Evolutionary conservation across 2,888 invertebrate species (phyloP), one percentile per base, ranked within the genome.

Genomic region (Creontiades dilutus): DNA sequence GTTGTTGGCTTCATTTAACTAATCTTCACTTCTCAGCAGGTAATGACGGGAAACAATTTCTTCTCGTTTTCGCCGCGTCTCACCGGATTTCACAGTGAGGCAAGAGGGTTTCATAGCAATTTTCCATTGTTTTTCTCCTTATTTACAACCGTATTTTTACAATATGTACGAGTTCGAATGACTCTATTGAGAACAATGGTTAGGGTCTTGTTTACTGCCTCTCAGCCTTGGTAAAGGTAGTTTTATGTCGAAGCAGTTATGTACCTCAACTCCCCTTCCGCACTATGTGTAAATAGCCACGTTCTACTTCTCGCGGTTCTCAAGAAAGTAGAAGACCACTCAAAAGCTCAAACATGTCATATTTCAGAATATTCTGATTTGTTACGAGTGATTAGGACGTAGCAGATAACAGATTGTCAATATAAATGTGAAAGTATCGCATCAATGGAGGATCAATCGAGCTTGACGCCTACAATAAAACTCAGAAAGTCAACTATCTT

Each of bases 1-100:
- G 57, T 61, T 61, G 85, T 85, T 37, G 61, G 3, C 61, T 57
- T 61, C 57, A 85, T 85, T 85, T 85, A 55, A 85, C 85, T 61
- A 85, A 85, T 85, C 61, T 85, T 37, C 85, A 52, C 85, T 85
- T 27, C 61, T 85, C 48, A 61, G 85, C 61, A 37, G 19, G 23
- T 85, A 85, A 85, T 37, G 61, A 46, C 85, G 61, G 85, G 85
- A 85, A 85, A 57, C 61, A 28, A 19, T 57, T 85, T 85, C 52
- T 82, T 12, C 14, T 47, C 52, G 78, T 78, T 78, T 78, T 78
- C 46, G 37, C 37, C 68, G 68, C 23, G 68, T 23, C 68, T 23
- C 68, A 23, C 19, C 68, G 68, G 68, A 68, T 68, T 68, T 68
- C 68, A 68, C 68, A 23, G 19, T 68, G 27, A 23, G 23, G 23